Percentiles rank a stretch among this genome's conserved stretches.
Evolutionary conservation across 2,797 vertebrate species (phyloP).

Genomic region (Notolepis coatsorum): DNA sequence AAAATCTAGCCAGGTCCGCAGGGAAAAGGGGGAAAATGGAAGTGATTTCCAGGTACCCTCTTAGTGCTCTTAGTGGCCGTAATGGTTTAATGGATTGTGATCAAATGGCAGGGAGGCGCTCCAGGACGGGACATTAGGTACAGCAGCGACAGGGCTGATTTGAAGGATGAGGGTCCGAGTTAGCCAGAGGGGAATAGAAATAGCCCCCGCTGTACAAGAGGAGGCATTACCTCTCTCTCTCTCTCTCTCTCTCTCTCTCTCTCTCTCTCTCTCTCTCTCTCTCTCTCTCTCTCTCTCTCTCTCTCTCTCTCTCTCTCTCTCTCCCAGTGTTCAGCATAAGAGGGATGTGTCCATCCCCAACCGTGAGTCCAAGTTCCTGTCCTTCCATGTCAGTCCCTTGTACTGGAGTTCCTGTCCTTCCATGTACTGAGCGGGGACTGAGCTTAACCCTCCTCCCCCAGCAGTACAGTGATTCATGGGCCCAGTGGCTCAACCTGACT

Average conservation of each 20-base stretch:
- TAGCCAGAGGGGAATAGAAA: slow-evolving; percentile 69
- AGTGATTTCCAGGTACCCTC: slow-evolving; percentile 40
- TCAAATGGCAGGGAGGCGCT: slow-evolving; percentile 65
- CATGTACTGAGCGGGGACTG: slow-evolving; percentile 31
- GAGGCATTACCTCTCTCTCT: slow-evolving; percentile 39
- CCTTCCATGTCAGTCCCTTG: slow-evolving; percentile 33
- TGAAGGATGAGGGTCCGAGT: slow-evolving; percentile 59
- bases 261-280: slow-evolving; percentile 22
- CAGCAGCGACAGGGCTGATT: slow-evolving; percentile 39
- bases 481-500: slow-evolving; percentile 34
- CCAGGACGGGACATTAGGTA: slow-evolving; percentile 56
- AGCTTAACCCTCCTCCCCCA: slow-evolving; percentile 13
- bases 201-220: slow-evolving; percentile 61
- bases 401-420: slow-evolving; percentile 53
- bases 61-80: slow-evolving; percentile 66
- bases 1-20: background rate
- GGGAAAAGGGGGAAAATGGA: slow-evolving; percentile 35
- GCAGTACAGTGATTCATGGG: slow-evolving; percentile 36
- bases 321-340: no score
- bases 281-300: slow-evolving; percentile 20
- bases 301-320: slow-evolving; percentile 22
- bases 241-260: background rate
- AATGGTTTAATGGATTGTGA: slow-evolving; percentile 75
- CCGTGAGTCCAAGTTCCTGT: slow-evolving; percentile 57
- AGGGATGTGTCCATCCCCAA: slow-evolving; percentile 44